Evolutionary conservation across 2,113 vertebrate species (phyloP).

Genomic region (Columbina picui): DNA sequence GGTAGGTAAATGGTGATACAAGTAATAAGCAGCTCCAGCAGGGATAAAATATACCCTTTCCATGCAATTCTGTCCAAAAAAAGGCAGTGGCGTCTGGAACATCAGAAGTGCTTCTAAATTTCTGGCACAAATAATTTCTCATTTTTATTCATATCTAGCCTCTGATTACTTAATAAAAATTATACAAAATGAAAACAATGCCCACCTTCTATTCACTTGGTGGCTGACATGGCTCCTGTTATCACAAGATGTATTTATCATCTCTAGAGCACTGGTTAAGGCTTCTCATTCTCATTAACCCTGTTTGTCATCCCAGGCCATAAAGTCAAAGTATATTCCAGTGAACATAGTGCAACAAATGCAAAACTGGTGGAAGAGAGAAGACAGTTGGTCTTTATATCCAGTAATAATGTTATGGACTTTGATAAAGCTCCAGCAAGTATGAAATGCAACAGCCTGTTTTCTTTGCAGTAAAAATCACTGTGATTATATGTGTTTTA

Average conservation of each 20-base stretch:
- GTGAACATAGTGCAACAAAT: neutral
- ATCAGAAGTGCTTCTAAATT: neutral
- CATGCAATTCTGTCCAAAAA: neutral
- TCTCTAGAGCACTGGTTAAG: neutral
- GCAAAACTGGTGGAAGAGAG: neutral
- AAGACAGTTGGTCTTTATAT: neutral
- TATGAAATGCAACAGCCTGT: neutral
- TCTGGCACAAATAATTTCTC: neutral
- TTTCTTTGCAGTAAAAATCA: neutral
- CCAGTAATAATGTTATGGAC: neutral
- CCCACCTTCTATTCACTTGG: neutral
- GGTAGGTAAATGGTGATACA: neutral
- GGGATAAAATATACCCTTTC: neutral
- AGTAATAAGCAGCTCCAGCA: neutral
- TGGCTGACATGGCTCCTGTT: neutral
- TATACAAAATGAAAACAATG: neutral
- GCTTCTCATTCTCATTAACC: neutral
- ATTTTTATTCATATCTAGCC: neutral
- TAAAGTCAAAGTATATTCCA: neutral
- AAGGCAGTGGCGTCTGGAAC: neutral
- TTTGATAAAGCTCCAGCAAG: neutral
- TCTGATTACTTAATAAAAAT: neutral
- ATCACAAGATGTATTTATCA: neutral
- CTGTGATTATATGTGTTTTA: neutral
- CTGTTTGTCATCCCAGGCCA: neutral